These are phyloP conservation scores for Melanaphis sacchari DNA, from an alignment of 1,140 invertebrate species.

Conservation along the genomic window DNA sequence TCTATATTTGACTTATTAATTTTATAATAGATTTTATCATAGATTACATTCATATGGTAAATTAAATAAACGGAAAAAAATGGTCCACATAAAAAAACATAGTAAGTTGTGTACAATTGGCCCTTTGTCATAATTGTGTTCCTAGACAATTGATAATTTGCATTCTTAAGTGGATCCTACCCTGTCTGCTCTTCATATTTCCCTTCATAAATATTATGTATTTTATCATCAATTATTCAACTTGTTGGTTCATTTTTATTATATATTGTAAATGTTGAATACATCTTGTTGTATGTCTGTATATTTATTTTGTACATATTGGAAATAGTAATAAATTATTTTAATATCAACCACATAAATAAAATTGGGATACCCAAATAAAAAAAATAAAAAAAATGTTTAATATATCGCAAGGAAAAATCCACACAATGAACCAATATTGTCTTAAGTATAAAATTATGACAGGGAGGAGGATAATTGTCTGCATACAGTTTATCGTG, in stretches of 20 bases:
- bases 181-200: neutral
- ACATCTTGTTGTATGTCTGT: neutral
- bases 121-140: too few species aligned
- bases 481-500: neutral
- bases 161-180: neutral
- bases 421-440: neutral
- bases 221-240: too few species aligned
- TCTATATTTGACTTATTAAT: neutral
- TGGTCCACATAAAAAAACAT: neutral
- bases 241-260: too few species aligned
- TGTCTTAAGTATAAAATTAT: too few species aligned
- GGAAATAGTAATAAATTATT: too few species aligned
- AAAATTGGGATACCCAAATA: too few species aligned
- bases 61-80: neutral
- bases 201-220: neutral
- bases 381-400: too few species aligned
- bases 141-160: neutral
- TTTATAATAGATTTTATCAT: neutral
- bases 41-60: neutral
- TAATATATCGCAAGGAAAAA: neutral
- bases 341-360: neutral
- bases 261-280: neutral
- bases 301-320: too few species aligned
- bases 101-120: neutral
- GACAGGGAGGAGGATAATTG: too few species aligned